Evolutionary conservation across 2,888 invertebrate genomes (phyloP).

Genomic region (Limnephilus marmoratus): DNA sequence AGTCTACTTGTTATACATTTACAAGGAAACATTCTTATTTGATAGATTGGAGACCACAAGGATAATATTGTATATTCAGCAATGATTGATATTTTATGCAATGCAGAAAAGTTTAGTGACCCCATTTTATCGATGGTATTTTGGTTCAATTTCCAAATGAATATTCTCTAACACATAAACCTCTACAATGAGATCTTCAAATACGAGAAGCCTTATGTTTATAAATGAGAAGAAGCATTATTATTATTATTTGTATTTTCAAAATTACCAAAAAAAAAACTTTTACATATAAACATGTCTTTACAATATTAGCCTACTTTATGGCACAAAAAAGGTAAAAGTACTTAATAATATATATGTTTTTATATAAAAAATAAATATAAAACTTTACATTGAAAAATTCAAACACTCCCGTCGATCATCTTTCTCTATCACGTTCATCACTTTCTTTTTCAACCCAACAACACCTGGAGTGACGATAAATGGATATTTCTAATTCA

Average conservation of each 20-base stretch:
- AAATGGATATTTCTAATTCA: constrained; percentile 2
- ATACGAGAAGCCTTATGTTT: constrained; percentile 23
- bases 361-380: constrained; percentile 42
- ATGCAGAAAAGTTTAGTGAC: neutral
- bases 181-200: constrained; percentile 29
- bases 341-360: constrained; percentile 10
- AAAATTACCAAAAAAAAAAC: neutral
- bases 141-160: neutral
- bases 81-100: neutral
- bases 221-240: constrained; percentile 23
- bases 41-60: neutral
- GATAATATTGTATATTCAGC: neutral
- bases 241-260: constrained; percentile 12
- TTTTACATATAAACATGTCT: constrained; percentile 7
- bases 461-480: constrained; percentile 8
- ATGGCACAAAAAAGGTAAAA: constrained; percentile 43
- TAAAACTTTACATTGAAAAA: constrained; percentile 39
- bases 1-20: neutral
- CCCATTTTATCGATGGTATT: neutral
- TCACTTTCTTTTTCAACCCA: neutral
- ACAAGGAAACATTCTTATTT: neutral
- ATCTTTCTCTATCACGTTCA: constrained; percentile 1
- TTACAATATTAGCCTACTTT: constrained; percentile 30
- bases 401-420: neutral
- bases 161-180: constrained; percentile 7